Evolutionary conservation across 2,113 vertebrate species (phyloP), one percentile per base, ranked within the genome.

Genomic region (Elachura formosa): DNA sequence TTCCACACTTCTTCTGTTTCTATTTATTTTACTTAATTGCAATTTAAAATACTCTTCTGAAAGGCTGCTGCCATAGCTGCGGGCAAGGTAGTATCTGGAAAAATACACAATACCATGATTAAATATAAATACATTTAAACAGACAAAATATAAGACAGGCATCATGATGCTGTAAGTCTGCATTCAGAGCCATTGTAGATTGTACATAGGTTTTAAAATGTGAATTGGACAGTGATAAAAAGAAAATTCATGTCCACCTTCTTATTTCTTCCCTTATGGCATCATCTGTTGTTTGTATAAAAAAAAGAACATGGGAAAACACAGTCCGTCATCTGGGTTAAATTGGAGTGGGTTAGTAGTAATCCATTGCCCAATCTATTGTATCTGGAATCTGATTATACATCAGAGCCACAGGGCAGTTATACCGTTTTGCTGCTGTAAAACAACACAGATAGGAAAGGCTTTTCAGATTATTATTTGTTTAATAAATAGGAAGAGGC

Each of bases 341-440:
- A 73, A 79, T n/a, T 14, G 58, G 41, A 79, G 8, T 9, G 10
- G 10, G 52, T 69, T 68, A 71, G 71, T 25, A 33, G 71, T 41
- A 85, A 89, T 82, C 77, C 76, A 26, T 54, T 87, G 66, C 24
- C 13, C 62, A 38, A 22, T 72, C 51, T 74, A 29, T 87, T 58
- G 76, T 46, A 54, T 81, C 88, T 97, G 89, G 56, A 95, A 94
- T 79, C 92, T 94, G 93, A 87, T 56, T 78, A 46, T 61, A 93
- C 43, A 52, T 85, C 58, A 92, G 91, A 96, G 59, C 54, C 55
- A 93, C 2, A 8, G 75, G 66, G 63, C 71, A 91, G 77, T 84
- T 80, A 72, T 46, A 58, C 63, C 18, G 40, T 87, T 90, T 92
- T 41, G n/a, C 55, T 77, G 25, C 41, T 73, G 51, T 88, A 82